Evolutionary conservation across 2,888 invertebrate species (phyloP).

Genomic region (Drosophila ezoana): DNA sequence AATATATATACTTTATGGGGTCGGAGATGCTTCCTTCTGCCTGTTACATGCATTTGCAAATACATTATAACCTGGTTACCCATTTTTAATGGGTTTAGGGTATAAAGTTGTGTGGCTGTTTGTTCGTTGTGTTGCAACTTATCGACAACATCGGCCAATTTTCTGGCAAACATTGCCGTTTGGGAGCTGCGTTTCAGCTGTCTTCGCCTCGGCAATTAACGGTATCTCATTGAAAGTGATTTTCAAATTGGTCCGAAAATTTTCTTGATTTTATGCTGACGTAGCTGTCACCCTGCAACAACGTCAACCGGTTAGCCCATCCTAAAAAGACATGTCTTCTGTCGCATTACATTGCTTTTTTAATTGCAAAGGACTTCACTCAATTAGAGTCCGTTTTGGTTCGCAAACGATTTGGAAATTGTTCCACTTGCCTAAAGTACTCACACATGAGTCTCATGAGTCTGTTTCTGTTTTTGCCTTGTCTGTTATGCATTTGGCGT

Average conservation of each 20-base stretch:
- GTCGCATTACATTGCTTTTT: conserved; percentile 21
- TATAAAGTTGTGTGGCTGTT: conserved; percentile 14
- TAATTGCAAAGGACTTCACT: conserved; percentile 56
- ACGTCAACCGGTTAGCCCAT: background rate
- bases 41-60: no score
- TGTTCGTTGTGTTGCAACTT: conserved; percentile 65
- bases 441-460: background rate
- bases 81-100: no score
- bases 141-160: conserved; percentile 46
- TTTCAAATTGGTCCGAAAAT: conserved; percentile 2
- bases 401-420: conserved; percentile 8
- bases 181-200: conserved; percentile 20
- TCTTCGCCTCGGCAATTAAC: conserved; percentile 3
- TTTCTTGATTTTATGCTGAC: background rate
- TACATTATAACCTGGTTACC: no score
- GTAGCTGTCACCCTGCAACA: conserved; percentile 4
- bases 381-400: conserved; percentile 53
- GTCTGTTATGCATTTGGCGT: conserved; percentile 42
- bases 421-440: conserved; percentile 38
- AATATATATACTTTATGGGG: background rate
- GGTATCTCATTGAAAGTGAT: conserved; percentile 22
- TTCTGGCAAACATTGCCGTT: conserved; percentile 52
- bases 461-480: background rate
- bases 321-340: no score
- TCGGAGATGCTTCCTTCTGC: no score